A percentile compares a stretch with the other conserved stretches of the same genome.
These are phyloP conservation scores for Parotocinclus haroldoi DNA, from an alignment of 2,797 vertebrate species.

Conservation along the genomic window DNA sequence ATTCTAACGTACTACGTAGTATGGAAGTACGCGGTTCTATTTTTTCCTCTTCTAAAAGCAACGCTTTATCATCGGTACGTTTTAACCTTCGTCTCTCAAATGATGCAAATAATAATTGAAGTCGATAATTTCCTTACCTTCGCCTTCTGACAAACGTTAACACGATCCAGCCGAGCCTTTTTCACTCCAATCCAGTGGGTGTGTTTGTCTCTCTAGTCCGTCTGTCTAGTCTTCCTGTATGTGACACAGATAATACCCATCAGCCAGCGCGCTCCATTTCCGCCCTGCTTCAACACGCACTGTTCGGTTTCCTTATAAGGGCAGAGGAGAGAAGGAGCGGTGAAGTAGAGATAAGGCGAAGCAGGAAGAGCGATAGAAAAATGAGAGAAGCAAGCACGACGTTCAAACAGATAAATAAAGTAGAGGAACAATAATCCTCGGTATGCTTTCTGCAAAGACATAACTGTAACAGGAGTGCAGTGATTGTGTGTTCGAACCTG, in stretches of 20 bases:
- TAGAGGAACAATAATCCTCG: too few species aligned
- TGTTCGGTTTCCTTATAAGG: slow-evolving; percentile 45
- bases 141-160: slow-evolving; percentile 52
- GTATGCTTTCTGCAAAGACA: too few species aligned
- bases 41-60: too few species aligned
- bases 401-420: neutral
- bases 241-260: slow-evolving; percentile 61
- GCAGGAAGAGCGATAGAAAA: slow-evolving; percentile 30
- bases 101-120: too few species aligned
- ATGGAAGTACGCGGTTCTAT: too few species aligned
- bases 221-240: slow-evolving; percentile 68
- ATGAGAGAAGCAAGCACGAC: neutral
- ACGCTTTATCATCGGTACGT: neutral
- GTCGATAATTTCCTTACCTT: slow-evolving; percentile 57
- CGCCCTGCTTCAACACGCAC: slow-evolving; percentile 56
- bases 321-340: slow-evolving; percentile 39
- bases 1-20: too few species aligned
- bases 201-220: slow-evolving; percentile 39
- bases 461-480: too few species aligned
- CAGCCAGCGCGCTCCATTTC: slow-evolving; percentile 69
- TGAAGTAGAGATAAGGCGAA: slow-evolving; percentile 19
- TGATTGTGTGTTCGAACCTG: too few species aligned
- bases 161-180: slow-evolving; percentile 44
- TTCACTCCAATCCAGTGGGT: slow-evolving; percentile 30
- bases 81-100: neutral